These are phyloP conservation scores for Cheilinus undulatus DNA, from an alignment of 2,113 vertebrate genomes.

Conservation along the genomic window DNA sequence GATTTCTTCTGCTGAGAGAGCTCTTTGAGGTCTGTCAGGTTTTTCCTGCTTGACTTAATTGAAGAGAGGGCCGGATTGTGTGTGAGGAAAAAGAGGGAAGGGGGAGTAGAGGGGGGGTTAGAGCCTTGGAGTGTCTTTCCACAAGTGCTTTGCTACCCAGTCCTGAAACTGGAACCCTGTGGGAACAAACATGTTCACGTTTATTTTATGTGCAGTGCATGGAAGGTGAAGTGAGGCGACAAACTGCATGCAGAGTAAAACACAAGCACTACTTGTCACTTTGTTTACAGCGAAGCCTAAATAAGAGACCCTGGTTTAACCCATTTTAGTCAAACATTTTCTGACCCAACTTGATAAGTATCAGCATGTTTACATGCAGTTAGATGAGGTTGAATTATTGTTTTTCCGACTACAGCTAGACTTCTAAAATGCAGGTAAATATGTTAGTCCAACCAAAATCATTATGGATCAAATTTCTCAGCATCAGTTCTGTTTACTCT, in stretches of 20 bases:
- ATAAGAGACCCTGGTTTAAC: background rate
- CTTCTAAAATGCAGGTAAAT: too few species aligned
- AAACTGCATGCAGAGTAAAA: conserved; percentile 28
- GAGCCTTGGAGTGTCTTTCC: conserved; percentile 72
- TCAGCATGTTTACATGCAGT: too few species aligned
- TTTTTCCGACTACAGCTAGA: too few species aligned
- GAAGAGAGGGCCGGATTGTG: conserved; percentile 66
- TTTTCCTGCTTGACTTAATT: conserved; percentile 80
- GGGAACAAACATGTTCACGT: conserved; percentile 83
- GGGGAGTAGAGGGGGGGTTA: background rate
- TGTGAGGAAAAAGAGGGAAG: conserved; percentile 19
- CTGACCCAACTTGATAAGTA: background rate
- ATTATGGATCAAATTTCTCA: too few species aligned
- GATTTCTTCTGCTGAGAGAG: conserved; percentile 70
- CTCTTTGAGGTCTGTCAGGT: conserved; percentile 77
- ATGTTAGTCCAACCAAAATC: too few species aligned
- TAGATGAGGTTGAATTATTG: too few species aligned
- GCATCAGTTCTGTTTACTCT: too few species aligned
- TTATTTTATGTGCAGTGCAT: conserved; percentile 62
- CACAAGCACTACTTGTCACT: background rate
- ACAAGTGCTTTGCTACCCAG: conserved; percentile 75
- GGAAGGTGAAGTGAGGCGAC: conserved; percentile 47
- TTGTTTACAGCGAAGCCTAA: background rate
- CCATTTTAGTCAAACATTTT: background rate
- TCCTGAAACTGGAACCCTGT: conserved; percentile 84